Base-by-base conservation (phyloP, 2,797 vertebrate genomes). In the Etheostoma nigrum region DNA sequence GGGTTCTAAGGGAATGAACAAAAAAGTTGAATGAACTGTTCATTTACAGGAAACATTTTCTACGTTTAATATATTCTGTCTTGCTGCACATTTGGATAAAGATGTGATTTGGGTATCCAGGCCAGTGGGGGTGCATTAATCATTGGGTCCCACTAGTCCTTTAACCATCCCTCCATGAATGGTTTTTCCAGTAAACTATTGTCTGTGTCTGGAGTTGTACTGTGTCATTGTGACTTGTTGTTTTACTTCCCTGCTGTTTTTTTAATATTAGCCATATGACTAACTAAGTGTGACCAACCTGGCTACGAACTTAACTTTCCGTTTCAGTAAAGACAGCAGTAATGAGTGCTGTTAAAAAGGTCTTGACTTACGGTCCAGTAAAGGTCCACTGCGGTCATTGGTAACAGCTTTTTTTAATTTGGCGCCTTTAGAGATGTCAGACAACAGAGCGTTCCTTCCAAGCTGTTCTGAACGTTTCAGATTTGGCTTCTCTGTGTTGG, bases 341-440 rank as follows among this genome's bases (percentile, higher is more conserved):
- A 21, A 1, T 7, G 14, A 45, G 16, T 12, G 44, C 6, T 45
- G 33, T 7, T n/a, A 9, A 36, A 57, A 8, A 14, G 15, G 2
- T 5, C 19, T 14, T 14, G 12, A 95, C 98, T 97, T 95, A 99
- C 98, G 96, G 59, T 98, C 98, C 11, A 99, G 13, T 23, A 92
- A 0, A 0, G 98, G 98, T 33, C 76, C 94, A 58, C 98, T 99
- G 87, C 98, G 95, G 89, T 99, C 98, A 94, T 98, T 97, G 85
- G 98, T 99, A 45, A 97, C 96, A 0, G 97, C 11, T 89, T 99
- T 99, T 94, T 99, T 99, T 27, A 99, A 93, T 64, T 84, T 96
- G 79, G 96, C 13, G 33, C 97, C 97, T 95, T 98, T 98, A 87
- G 5, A 61, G 84, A 99, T 99, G 79, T 99, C 98, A 0, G 94